Evolutionary conservation across 2,113 vertebrate species (phyloP).

Genomic region (Sorex araneus): DNA sequence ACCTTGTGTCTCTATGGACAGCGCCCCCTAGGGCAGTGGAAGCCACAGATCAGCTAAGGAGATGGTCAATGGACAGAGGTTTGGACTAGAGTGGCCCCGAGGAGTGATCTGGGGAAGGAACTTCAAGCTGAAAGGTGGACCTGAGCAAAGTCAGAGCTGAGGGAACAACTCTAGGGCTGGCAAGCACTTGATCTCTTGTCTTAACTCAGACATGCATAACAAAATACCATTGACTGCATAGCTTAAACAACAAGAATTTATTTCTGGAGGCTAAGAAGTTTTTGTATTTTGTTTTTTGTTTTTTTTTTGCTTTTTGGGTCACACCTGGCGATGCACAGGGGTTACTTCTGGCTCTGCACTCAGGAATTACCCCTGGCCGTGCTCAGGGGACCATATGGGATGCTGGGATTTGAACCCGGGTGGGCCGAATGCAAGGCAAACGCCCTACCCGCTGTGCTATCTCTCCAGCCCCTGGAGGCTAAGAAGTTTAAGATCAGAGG

Average conservation of each 20-base stretch:
- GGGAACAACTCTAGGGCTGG: not conserved
- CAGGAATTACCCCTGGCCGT: no score
- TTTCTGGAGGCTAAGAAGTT: not conserved
- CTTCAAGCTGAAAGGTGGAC: not conserved
- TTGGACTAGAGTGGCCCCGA: not conserved
- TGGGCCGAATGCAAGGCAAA: no score
- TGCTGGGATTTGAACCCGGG: no score
- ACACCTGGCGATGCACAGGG: no score
- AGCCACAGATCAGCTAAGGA: not conserved
- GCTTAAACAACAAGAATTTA: not conserved
- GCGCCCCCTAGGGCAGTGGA: not conserved
- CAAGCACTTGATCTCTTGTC: not conserved
- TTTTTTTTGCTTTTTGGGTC: no score
- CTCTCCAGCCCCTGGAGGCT: no score
- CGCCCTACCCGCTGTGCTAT: no score
- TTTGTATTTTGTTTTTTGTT: no score
- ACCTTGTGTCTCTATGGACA: not conserved
- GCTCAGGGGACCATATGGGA: no score
- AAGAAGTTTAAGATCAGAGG: not conserved
- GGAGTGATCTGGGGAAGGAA: not conserved
- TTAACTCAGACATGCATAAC: not conserved
- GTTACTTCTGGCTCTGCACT: no score
- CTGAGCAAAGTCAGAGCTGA: not conserved
- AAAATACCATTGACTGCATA: not conserved
- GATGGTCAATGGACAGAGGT: not conserved